These are phyloP conservation scores for Rhabdornis inornatus DNA, from an alignment of 2,113 vertebrate species.

Conservation along the genomic window DNA sequence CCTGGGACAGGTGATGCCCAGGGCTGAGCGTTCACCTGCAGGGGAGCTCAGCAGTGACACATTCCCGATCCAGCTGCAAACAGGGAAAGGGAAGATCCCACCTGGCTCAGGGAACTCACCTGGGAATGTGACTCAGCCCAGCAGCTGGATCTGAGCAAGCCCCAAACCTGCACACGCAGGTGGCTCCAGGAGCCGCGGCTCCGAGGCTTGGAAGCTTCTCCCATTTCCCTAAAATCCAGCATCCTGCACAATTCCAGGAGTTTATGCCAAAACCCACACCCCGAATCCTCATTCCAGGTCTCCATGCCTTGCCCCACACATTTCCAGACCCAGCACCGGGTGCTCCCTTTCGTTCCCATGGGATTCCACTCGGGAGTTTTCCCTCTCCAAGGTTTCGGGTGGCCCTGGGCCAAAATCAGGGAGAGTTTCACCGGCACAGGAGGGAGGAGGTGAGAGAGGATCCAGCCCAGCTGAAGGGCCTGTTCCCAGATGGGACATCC, in stretches of 20 bases:
- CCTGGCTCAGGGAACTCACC: not conserved
- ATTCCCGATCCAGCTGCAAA: not conserved
- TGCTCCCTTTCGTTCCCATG: not conserved
- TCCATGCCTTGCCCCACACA: rapidly evolving
- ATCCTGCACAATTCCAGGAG: not conserved
- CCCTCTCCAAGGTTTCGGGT: not conserved
- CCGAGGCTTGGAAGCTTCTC: not conserved
- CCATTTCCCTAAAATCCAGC: not conserved
- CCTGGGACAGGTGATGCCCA: not conserved
- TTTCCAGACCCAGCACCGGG: not conserved
- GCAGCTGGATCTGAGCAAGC: not conserved
- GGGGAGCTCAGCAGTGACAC: not conserved
- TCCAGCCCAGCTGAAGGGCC: not conserved
- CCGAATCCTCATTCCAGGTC: not conserved
- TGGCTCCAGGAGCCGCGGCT: not conserved
- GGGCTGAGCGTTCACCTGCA: not conserved
- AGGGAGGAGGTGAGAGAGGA: not conserved
- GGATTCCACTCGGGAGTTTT: not conserved
- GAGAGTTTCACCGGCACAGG: not conserved
- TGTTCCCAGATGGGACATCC: not conserved
- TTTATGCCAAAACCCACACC: not conserved
- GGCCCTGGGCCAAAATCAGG: not conserved
- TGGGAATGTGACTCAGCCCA: not conserved
- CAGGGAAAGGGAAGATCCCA: not conserved
- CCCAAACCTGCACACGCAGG: not conserved